Conservation (phyloP, 1,140 invertebrate genomes). For the Liolophura sinensis region DNA sequence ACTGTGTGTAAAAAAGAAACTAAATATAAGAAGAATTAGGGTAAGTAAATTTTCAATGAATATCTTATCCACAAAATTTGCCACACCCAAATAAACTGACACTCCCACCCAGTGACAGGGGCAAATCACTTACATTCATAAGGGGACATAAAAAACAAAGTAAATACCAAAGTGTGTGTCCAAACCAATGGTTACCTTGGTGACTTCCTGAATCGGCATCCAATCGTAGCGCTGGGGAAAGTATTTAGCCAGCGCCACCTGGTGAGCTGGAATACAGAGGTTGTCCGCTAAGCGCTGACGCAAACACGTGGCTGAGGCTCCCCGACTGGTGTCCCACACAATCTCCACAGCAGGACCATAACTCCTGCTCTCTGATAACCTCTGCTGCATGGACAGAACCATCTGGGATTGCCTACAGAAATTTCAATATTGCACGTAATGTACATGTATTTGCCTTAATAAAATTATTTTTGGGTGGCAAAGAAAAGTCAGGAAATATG, state of each 20-base stretch:
- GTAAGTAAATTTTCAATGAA: too few species aligned
- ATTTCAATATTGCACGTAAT: not conserved
- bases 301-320: conserved; percentile 26
- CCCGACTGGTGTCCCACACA: conserved; percentile 42
- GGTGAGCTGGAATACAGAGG: conserved; percentile 33
- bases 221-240: conserved; percentile 40
- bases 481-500: too few species aligned
- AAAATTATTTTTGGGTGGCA: too few species aligned
- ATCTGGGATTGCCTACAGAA: conserved; percentile 26
- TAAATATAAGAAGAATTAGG: too few species aligned
- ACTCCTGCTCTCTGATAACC: conserved; percentile 31
- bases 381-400: conserved; percentile 30
- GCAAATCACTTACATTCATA: too few species aligned
- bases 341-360: conserved; percentile 37
- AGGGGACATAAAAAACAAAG: too few species aligned
- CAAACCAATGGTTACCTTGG: too few species aligned
- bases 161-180: too few species aligned
- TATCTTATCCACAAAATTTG: conserved; percentile 7
- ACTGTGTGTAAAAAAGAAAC: too few species aligned
- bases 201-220: conserved; percentile 33
- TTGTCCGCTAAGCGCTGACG: conserved; percentile 29
- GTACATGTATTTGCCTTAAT: too few species aligned
- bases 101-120: not conserved
- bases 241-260: conserved; percentile 48
- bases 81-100: too few species aligned